These are phyloP conservation scores for Margarornis squamiger DNA, from an alignment of 2,797 vertebrate species.

Conservation along the genomic window DNA sequence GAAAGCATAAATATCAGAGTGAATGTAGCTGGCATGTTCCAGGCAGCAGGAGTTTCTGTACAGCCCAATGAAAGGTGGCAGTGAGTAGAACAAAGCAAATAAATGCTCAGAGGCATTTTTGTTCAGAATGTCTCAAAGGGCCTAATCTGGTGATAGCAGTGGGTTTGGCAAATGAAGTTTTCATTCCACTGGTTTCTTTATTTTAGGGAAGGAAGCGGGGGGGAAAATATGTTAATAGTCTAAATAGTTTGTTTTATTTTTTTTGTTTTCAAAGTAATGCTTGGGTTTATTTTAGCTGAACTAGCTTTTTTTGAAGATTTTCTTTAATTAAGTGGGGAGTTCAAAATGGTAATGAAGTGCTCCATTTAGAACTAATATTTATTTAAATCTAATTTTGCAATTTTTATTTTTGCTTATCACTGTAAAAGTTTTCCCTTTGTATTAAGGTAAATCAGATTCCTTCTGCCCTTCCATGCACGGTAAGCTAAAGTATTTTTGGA, in stretches of 20 bases:
- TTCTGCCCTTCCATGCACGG: not conserved
- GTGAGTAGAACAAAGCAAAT: not conserved
- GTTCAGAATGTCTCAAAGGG: not conserved
- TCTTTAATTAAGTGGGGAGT: not conserved
- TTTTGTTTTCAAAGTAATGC: not conserved
- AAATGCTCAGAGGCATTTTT: not conserved
- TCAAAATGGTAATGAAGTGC: not conserved
- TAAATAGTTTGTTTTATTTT: not conserved
- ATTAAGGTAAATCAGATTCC: not conserved
- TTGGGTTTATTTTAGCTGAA: not conserved
- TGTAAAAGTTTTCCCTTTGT: not conserved
- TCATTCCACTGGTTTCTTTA: not conserved
- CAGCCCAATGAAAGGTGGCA: not conserved
- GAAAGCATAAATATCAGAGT: constrained; percentile 20
- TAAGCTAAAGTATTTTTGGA: not conserved
- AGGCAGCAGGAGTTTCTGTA: not conserved
- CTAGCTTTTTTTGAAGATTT: not conserved
- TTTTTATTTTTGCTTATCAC: not conserved
- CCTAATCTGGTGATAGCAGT: not conserved
- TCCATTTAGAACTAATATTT: not conserved
- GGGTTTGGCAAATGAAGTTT: not conserved
- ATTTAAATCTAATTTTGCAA: not conserved
- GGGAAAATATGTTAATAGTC: not conserved
- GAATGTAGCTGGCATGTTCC: not conserved
- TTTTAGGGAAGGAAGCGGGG: not conserved